These are phyloP conservation scores for Eulemur albifrons DNA, from an alignment of 2,797 vertebrate genomes.

Conservation along the genomic window DNA sequence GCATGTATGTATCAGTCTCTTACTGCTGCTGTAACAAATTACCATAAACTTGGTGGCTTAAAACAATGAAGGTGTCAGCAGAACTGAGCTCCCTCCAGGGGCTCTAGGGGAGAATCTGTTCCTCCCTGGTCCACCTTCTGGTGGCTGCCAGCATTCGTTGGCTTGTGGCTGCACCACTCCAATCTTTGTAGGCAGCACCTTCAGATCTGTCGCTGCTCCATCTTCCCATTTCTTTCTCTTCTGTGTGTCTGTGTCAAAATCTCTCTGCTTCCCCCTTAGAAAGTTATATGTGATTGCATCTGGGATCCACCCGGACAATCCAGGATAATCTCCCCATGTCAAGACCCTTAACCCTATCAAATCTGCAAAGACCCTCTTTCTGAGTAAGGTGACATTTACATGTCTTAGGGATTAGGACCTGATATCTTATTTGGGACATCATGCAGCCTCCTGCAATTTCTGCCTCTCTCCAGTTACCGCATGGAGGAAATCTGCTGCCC, in stretches of 20 bases:
- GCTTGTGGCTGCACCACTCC: background rate
- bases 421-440: background rate
- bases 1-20: background rate
- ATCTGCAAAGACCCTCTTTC: background rate
- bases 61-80: background rate
- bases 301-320: background rate
- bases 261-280: background rate
- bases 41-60: background rate
- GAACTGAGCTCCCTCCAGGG: fast-evolving
- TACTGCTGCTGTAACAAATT: background rate
- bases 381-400: fast-evolving
- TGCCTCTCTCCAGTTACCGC: background rate
- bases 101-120: background rate
- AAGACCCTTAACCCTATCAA: background rate
- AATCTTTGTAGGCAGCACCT: background rate
- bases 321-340: background rate
- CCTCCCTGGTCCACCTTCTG: background rate
- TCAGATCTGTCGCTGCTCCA: background rate
- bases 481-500: background rate
- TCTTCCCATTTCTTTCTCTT: background rate
- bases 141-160: background rate
- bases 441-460: background rate
- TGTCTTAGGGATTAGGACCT: background rate
- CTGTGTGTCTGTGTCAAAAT: background rate
- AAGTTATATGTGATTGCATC: background rate